These are phyloP conservation scores for Microtus oregoni DNA, from an alignment of 2,113 vertebrate genomes.

Conservation along the genomic window DNA sequence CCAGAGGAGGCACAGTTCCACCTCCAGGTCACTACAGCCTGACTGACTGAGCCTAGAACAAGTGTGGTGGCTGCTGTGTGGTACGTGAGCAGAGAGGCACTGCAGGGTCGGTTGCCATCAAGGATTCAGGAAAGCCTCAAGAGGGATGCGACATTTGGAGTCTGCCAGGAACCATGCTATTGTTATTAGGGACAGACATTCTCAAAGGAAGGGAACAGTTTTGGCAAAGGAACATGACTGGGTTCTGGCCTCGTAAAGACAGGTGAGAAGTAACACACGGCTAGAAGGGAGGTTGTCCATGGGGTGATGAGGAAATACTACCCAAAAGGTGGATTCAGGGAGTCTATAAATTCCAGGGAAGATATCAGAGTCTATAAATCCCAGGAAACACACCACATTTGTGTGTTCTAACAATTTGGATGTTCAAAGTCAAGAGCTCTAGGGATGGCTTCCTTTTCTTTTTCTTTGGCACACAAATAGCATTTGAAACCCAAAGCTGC, in stretches of 20 bases:
- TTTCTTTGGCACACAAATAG: neutral
- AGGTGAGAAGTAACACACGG: neutral
- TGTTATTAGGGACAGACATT: neutral
- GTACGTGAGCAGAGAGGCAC: neutral
- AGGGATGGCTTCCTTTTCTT: neutral
- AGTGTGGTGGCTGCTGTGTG: rapidly evolving
- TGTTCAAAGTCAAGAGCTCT: neutral
- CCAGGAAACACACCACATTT: neutral
- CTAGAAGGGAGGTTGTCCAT: too few relatives aligned
- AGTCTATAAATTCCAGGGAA: neutral
- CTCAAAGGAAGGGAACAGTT: neutral
- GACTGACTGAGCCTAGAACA: rapidly evolving
- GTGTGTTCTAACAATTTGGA: neutral
- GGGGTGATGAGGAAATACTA: neutral
- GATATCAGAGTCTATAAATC: neutral
- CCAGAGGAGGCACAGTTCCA: rapidly evolving
- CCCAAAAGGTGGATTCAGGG: neutral
- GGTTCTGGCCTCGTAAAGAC: rapidly evolving
- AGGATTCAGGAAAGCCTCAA: neutral
- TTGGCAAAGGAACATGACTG: neutral
- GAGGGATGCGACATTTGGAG: neutral
- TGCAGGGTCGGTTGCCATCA: rapidly evolving
- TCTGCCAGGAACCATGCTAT: neutral
- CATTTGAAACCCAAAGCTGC: too few relatives aligned
- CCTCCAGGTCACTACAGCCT: too few relatives aligned